Percentiles rank a stretch among this genome's conserved stretches.
Conservation (phyloP, 2,888 invertebrate genomes). For the Phorcus lineatus region DNA sequence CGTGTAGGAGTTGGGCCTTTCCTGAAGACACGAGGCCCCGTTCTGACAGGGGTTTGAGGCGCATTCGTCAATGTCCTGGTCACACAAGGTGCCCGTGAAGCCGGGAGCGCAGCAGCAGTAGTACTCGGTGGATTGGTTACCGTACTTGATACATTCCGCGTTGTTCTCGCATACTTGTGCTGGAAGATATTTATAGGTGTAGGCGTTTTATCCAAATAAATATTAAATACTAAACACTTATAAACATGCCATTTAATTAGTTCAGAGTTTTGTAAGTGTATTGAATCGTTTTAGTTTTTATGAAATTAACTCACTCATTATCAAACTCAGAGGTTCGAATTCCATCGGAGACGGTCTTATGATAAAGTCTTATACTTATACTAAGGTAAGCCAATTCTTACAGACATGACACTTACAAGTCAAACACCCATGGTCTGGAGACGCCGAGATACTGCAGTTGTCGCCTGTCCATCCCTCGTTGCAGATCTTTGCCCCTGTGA, state of each 20-base stretch:
- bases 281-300: too few relatives aligned
- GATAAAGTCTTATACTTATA: too few relatives aligned
- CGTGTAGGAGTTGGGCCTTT: slow-evolving; percentile 26
- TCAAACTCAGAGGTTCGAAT: too few relatives aligned
- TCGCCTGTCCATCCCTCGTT: slow-evolving; percentile 46
- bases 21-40: slow-evolving; percentile 38
- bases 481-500: slow-evolving; percentile 44
- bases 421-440: slow-evolving; percentile 32
- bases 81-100: slow-evolving; percentile 44
- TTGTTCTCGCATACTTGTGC: slow-evolving; percentile 34
- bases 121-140: slow-evolving; percentile 19
- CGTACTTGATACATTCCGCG: slow-evolving; percentile 37
- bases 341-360: too few relatives aligned
- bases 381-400: too few relatives aligned
- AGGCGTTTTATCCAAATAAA: too few relatives aligned
- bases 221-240: too few relatives aligned
- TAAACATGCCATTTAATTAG: too few relatives aligned
- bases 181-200: not conserved
- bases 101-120: slow-evolving; percentile 50
- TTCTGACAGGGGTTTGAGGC: slow-evolving; percentile 38
- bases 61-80: slow-evolving; percentile 45
- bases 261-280: too few relatives aligned
- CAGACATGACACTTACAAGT: slow-evolving; percentile 20
- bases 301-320: too few relatives aligned
- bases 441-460: slow-evolving; percentile 36